These are phyloP conservation scores for Chrysina gloriosa DNA, from an alignment of 2,888 invertebrate genomes.

Conservation along the genomic window DNA sequence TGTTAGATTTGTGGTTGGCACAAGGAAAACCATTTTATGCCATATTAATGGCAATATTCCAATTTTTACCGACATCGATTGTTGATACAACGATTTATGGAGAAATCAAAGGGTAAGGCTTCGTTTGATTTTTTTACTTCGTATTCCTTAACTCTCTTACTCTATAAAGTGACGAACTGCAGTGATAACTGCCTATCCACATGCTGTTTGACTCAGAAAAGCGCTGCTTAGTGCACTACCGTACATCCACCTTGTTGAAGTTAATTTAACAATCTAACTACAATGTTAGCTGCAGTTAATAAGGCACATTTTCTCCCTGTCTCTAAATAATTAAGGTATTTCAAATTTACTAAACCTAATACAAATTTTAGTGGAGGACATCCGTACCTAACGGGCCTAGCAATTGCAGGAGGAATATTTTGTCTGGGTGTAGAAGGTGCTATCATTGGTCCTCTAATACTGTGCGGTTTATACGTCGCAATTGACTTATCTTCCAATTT, in stretches of 20 bases:
- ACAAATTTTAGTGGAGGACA: conserved; percentile 76
- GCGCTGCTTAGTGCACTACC: too few species aligned
- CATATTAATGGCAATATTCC: conserved; percentile 81
- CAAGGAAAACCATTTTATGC: conserved; percentile 88
- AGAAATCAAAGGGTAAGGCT: conserved; percentile 91
- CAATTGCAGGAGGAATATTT: conserved; percentile 98
- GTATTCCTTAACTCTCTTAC: neutral
- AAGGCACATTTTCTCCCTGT: too few species aligned
- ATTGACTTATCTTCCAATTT: conserved; percentile 84
- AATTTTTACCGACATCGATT: conserved; percentile 90
- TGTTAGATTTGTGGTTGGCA: conserved; percentile 93
- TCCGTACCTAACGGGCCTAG: conserved; percentile 95
- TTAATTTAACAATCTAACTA: too few species aligned
- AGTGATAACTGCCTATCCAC: too few species aligned
- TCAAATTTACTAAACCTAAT: neutral
- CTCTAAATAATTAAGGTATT: neutral
- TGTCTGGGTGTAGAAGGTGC: conserved; percentile 97
- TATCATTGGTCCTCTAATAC: conserved; percentile 93
- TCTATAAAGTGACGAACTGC: neutral
- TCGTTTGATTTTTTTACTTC: neutral
- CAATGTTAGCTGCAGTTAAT: too few species aligned
- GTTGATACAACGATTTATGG: conserved; percentile 97
- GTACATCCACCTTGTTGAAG: too few species aligned
- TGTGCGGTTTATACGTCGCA: conserved; percentile 94
- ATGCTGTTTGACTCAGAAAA: too few species aligned